Percentiles rank a stretch among this genome's conserved stretches.
Conservation (phyloP, 2,113 vertebrate species). For the Eretmochelys imbricata region DNA sequence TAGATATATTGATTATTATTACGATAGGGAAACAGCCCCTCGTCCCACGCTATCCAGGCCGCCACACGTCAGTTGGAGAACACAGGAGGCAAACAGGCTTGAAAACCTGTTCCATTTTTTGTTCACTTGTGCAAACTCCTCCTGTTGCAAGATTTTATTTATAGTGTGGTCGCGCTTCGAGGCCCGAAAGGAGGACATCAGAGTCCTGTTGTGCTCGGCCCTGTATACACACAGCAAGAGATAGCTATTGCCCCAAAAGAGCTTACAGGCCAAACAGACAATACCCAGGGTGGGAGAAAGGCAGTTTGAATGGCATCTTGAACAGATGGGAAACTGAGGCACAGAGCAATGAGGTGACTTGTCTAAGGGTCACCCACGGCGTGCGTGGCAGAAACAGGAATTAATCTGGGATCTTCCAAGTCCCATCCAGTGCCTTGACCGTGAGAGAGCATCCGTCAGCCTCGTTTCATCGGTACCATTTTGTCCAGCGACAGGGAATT, state of each 20-base stretch:
- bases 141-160: background rate
- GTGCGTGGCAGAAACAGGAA: background rate
- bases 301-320: no score
- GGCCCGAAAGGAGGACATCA: no score
- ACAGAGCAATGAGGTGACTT: background rate
- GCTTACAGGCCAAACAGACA: no score
- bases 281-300: background rate
- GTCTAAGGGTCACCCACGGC: no score
- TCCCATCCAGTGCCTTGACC: background rate
- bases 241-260: background rate
- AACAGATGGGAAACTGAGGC: background rate
- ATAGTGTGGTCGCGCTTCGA: rapidly evolving
- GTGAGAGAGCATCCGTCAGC: background rate
- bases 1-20: background rate
- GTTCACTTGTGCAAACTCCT: background rate
- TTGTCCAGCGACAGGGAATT: background rate
- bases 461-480: background rate
- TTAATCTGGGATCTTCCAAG: background rate
- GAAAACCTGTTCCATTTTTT: background rate
- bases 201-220: background rate
- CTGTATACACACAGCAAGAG: background rate
- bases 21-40: background rate
- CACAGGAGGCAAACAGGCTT: background rate
- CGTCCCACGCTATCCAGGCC: no score
- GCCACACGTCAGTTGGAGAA: background rate